phyloP scores from a whole-genome alignment of 2,888 invertebrate genomes.

The Drosophila emarginata region DNA sequence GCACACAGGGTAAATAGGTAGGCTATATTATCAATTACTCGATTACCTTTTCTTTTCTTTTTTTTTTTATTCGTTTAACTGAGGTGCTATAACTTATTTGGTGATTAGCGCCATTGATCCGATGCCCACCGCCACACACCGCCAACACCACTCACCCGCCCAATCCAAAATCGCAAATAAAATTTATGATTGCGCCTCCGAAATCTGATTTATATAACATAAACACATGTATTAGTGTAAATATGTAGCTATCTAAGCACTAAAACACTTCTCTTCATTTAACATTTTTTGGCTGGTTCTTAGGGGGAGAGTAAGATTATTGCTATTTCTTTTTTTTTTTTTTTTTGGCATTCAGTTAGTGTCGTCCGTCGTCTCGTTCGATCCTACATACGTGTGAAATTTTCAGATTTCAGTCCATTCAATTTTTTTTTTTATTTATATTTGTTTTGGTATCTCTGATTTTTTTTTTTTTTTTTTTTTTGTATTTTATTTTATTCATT shows the following conservation, averaged over 20 bases:
- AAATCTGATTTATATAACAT: conserved; percentile 66
- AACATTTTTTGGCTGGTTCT: not conserved
- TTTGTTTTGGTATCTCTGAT: not conserved
- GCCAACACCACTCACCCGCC: not conserved
- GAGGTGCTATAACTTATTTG: conserved; percentile 28
- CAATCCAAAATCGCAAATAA: conserved; percentile 21
- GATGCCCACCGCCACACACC: not conserved
- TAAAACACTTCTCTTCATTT: not conserved
- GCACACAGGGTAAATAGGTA: not conserved
- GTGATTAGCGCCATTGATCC: conserved; percentile 61
- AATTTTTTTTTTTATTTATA: not conserved
- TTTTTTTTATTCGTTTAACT: conserved; percentile 37
- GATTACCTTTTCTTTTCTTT: conserved; percentile 11
- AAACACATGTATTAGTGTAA: conserved; percentile 36
- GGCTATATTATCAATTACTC: conserved; percentile 33
- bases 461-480: not conserved
- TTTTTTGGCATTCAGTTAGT: conserved; percentile 35
- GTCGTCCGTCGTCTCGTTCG: conserved; percentile 16
- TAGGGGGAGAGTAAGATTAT: conserved; percentile 5
- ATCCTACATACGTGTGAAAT: conserved; percentile 9
- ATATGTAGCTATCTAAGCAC: not conserved
- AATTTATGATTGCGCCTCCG: conserved; percentile 52
- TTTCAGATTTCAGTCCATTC: conserved; percentile 1
- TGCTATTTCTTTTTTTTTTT: too few species aligned
- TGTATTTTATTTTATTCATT: too few species aligned